Conservation (phyloP, 2,888 invertebrate species). For the Dusona sp. region DNA sequence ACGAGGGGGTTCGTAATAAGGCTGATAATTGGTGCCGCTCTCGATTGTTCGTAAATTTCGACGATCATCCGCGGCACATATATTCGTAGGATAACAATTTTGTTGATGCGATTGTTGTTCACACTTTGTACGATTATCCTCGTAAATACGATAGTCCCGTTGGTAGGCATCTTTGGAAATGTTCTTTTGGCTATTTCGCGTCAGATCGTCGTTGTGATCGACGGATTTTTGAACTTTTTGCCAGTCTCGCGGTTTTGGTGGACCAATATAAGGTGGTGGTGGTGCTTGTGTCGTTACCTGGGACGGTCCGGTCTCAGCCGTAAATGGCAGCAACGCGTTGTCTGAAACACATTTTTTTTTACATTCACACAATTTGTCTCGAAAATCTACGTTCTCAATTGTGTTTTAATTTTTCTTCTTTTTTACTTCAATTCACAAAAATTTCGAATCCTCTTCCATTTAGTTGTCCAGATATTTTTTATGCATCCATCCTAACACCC, state of each 20-base stretch:
- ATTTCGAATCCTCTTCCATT: constrained; percentile 37
- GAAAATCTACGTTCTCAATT: not conserved
- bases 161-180: constrained; percentile 39
- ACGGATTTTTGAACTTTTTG: constrained; percentile 54
- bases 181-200: constrained; percentile 25
- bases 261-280: constrained; percentile 79
- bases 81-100: constrained; percentile 45
- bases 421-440: constrained; percentile 12
- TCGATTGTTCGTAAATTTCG: constrained; percentile 60
- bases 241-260: constrained; percentile 73
- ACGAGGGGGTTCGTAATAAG: constrained; percentile 57
- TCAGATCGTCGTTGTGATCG: constrained; percentile 45
- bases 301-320: constrained; percentile 71
- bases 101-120: constrained; percentile 63
- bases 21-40: constrained; percentile 56
- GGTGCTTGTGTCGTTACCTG: constrained; percentile 72
- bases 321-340: constrained; percentile 78
- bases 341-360: constrained; percentile 80
- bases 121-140: constrained; percentile 65
- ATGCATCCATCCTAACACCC: constrained; percentile 53
- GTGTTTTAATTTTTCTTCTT: not conserved
- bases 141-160: constrained; percentile 50
- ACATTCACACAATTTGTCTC: not conserved
- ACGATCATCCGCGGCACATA: constrained; percentile 40
- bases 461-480: constrained; percentile 35